A percentile compares a stretch with the other conserved stretches of the same genome.
These are phyloP conservation scores for Leptothorax acervorum DNA, from an alignment of 2,888 invertebrate genomes.

Conservation along the genomic window DNA sequence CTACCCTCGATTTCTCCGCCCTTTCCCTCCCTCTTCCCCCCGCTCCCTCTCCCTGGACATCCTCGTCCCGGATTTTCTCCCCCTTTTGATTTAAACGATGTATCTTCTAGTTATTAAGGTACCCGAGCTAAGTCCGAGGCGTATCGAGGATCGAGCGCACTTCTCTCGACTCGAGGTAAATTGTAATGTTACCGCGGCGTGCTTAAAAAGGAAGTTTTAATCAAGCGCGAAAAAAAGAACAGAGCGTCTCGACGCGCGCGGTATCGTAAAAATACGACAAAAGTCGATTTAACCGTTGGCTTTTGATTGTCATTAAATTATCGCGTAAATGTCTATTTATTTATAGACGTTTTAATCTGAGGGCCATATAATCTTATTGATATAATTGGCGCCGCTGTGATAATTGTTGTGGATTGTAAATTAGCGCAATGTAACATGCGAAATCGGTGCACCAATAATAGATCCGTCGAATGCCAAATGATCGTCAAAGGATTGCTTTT, in stretches of 20 bases:
- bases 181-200: background rate
- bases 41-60: background rate
- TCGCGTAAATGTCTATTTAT: constrained; percentile 26
- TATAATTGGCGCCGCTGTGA: constrained; percentile 44
- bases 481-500: constrained; percentile 8
- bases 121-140: constrained; percentile 57
- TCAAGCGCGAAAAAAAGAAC: constrained; percentile 11
- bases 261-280: background rate
- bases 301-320: constrained; percentile 9
- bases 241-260: constrained; percentile 15
- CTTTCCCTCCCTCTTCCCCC: constrained; percentile 25
- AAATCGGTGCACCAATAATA: constrained; percentile 5
- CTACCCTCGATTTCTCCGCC: constrained; percentile 43
- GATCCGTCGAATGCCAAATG: constrained; percentile 38
- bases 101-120: constrained; percentile 71
- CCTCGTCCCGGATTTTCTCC: constrained; percentile 48
- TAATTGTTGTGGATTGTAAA: constrained; percentile 41
- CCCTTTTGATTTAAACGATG: constrained; percentile 66
- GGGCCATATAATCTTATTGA: constrained; percentile 4
- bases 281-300: constrained; percentile 1
- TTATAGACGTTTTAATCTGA: constrained; percentile 11
- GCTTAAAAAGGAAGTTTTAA: constrained; percentile 9
- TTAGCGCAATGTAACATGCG: constrained; percentile 9
- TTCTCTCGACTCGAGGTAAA: constrained; percentile 46
- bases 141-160: constrained; percentile 58